Evolutionary conservation across 1,140 invertebrate genomes (phyloP), one percentile per base, ranked within the genome.

Genomic region (Paraescarpia echinospica): DNA sequence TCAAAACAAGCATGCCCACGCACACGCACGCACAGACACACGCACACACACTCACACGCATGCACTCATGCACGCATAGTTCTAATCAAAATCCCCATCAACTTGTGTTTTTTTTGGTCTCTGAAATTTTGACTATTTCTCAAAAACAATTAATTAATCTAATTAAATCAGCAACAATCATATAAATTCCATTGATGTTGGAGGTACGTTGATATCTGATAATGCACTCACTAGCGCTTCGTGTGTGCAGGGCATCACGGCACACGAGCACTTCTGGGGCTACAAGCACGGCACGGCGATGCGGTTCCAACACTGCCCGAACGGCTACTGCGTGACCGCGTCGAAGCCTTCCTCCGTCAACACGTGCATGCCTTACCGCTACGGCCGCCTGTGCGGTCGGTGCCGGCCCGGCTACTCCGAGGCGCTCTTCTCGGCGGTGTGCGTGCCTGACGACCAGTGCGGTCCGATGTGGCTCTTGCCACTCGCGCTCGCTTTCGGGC

Each of bases 291-390:
- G 34, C 88, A 59, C 34, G 35, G 8, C 41, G n/a, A 92, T 35
- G 27, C 33, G 89, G 12, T 92, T 92, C 89, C 92, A 92, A 34
- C 92, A 92, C 89, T 92, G 92, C 41, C 92, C 92, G 34, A 90
- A 90, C 31, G 92, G 92, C 77, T 92, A 92, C 89, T 92, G 92
- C 35, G 35, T 88, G 33, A 90, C 92, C 8, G 48, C 89, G 41
- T 12, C 41, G 41, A 31, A 90, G 22, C 9, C 88, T 9, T 89
- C 89, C 33, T 34, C 92, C 9, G 77, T 92, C 89, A 51, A 92
- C 89, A 35, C 92, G n/a, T 92, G 92, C 35, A 89, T 89, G 31
- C 33, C 34, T 33, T 27, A 89, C 33, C 92, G 92, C 41, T 33
- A 35, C 92, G 92, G 92, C 35, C 92, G 89, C 1, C 89, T 92